Evolutionary conservation across 2,888 invertebrate species (phyloP), one percentile per base, ranked within the genome.

Genomic region (Diaprepes abbreviatus): DNA sequence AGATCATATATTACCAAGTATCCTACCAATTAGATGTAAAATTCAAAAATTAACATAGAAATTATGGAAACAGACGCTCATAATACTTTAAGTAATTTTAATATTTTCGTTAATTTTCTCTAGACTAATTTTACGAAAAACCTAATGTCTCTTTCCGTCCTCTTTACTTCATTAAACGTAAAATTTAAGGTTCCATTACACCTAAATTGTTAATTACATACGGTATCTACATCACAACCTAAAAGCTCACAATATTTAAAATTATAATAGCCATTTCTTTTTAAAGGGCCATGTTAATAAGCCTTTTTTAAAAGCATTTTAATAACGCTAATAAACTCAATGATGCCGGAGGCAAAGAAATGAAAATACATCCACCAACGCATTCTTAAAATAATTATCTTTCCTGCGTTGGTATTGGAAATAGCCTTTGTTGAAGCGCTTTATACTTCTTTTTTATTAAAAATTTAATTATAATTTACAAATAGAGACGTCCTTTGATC

Each of bases 281-380:
- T 12, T n/a, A 28, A 50, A 50, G 14, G 48, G 28, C 28, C 48
- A 28, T 14, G 9, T 50, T 50, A 48, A 14, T 28, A 24, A 50
- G 48, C 16, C 14, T 28, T 43, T 24, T 45, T 24, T 17, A 48
- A 48, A 48, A 28, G 6, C 48, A n/a, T 45, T 21, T 4, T 24
- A 45, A 24, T 24, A 45, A 21, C 28, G 48, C 14, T 50, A 50
- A 24, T 28, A 50, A 43, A 28, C 28, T 50, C 28, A 21, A 50
- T 16, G 14, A 14, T 16, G 48, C 48, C 28, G 3, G 2, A 14
- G 48, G 28, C 48, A 50, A 16, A 14, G 12, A 28, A 50, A 50
- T 50, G 28, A 24, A 35, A 48, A 28, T 28, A 28, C 28, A 7
- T 10, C 48, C 14, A 16, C 48, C 48, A 28, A 50, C 48, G 28